A percentile compares a stretch with the other conserved stretches of the same genome.
phyloP scores from a whole-genome alignment of 2,888 invertebrate genomes.

The Frankliniella fusca region DNA sequence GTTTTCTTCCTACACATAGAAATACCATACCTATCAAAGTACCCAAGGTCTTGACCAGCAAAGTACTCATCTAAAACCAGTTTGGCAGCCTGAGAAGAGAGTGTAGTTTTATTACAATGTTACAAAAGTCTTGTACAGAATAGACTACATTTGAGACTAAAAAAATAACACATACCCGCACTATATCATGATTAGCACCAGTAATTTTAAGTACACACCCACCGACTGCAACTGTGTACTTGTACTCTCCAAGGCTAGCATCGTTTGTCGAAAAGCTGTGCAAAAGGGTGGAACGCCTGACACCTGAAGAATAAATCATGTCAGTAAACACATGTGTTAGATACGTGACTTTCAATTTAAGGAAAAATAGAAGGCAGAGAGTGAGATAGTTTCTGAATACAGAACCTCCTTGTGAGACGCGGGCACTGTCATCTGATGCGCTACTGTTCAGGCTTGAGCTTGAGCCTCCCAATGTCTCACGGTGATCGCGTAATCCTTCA shows the following conservation, averaged over 20 bases:
- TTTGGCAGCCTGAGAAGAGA: conserved; percentile 68
- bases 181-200: conserved; percentile 77
- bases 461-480: conserved; percentile 61
- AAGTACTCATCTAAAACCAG: conserved; percentile 84
- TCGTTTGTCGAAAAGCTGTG: conserved; percentile 81
- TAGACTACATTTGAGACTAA: conserved; percentile 13
- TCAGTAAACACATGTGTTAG: not conserved
- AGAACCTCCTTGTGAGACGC: conserved; percentile 35
- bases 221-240: conserved; percentile 80
- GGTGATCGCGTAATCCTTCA: conserved; percentile 46
- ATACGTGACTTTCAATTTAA: conserved; percentile 31
- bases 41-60: conserved; percentile 45
- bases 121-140: not conserved
- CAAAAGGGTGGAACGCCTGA: conserved; percentile 56
- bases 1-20: conserved; percentile 31
- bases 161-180: conserved; percentile 59
- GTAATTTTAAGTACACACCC: conserved; percentile 80
- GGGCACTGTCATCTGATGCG: conserved; percentile 58
- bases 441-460: conserved; percentile 76
- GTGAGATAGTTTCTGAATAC: not conserved
- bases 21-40: conserved; percentile 29
- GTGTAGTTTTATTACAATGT: not conserved
- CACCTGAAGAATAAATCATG: conserved; percentile 27
- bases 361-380: not conserved
- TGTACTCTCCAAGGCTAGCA: conserved; percentile 80